A percentile compares a stretch with the other conserved stretches of the same genome.
Evolutionary conservation across 2,797 vertebrate genomes (phyloP).

Genomic region (Saxicola maurus): DNA sequence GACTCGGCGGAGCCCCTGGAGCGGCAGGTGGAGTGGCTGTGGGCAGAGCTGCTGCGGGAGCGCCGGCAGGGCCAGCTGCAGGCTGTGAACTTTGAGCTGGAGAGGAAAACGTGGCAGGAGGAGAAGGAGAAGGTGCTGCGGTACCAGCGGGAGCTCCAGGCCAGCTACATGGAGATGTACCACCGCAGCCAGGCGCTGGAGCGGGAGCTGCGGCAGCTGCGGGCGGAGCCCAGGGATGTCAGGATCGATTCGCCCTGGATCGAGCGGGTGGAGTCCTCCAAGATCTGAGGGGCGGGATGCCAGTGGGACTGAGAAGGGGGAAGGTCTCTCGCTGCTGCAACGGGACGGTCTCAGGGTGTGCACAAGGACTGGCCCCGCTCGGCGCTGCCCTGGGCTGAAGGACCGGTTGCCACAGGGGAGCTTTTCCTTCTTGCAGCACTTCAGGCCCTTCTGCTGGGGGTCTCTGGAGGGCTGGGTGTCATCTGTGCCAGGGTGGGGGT

Average conservation of each 20-base stretch:
- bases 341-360: not conserved
- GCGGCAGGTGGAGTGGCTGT: constrained; percentile 78
- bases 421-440: constrained; percentile 1
- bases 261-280: constrained; percentile 90
- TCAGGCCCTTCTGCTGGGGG: not conserved
- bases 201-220: constrained; percentile 79
- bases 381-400: not conserved
- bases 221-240: constrained; percentile 54
- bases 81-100: constrained; percentile 86
- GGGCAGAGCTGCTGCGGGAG: constrained; percentile 90
- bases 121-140: constrained; percentile 97
- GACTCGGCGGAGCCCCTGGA: constrained; percentile 53
- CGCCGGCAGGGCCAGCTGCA: constrained; percentile 90
- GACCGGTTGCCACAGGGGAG: not conserved
- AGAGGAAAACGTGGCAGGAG: constrained; percentile 91
- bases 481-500: not conserved
- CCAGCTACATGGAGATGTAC: constrained; percentile 95
- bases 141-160: constrained; percentile 97
- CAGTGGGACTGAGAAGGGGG: not conserved
- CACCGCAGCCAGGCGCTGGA: constrained; percentile 88
- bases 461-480: not conserved
- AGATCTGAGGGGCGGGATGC: constrained; percentile 80
- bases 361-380: not conserved
- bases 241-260: constrained; percentile 85
- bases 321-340: constrained; percentile 30